A percentile compares a stretch with the other conserved stretches of the same genome.
These are phyloP conservation scores for Maniola hyperantus DNA, from an alignment of 2,888 invertebrate species.

Conservation along the genomic window DNA sequence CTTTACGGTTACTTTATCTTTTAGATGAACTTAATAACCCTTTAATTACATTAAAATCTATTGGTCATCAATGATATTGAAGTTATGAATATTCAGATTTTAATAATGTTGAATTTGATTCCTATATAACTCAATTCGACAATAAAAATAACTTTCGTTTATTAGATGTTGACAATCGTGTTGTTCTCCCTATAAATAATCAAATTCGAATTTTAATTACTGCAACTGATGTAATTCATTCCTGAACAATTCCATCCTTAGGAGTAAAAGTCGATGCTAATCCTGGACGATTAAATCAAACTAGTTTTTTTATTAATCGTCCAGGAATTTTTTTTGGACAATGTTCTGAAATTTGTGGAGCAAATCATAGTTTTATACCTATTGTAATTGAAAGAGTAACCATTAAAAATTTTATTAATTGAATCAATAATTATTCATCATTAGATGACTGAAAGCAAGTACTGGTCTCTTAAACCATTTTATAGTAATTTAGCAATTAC, in stretches of 20 bases:
- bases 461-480: slow-evolving; percentile 87
- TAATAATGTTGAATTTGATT: slow-evolving; percentile 43
- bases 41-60: slow-evolving; percentile 82
- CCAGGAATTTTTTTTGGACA: slow-evolving; percentile 87
- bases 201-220: slow-evolving; percentile 85
- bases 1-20: slow-evolving; percentile 83
- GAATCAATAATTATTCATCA: slow-evolving; percentile 70
- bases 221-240: slow-evolving; percentile 85
- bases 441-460: slow-evolving; percentile 87
- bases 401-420: slow-evolving; percentile 81
- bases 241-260: slow-evolving; percentile 84
- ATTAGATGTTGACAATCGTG: slow-evolving; percentile 72
- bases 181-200: slow-evolving; percentile 81
- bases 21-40: slow-evolving; percentile 82
- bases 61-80: slow-evolving; percentile 87
- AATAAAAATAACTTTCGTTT: slow-evolving; percentile 32
- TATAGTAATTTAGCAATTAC: slow-evolving; percentile 84
- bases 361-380: slow-evolving; percentile 91
- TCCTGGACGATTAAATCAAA: slow-evolving; percentile 74
- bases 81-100: slow-evolving; percentile 86
- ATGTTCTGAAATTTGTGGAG: slow-evolving; percentile 92
- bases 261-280: slow-evolving; percentile 86
- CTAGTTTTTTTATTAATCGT: slow-evolving; percentile 84
- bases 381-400: slow-evolving; percentile 79
- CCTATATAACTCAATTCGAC: slow-evolving; percentile 39